Conservation (phyloP, 1,140 invertebrate genomes). For the Drosophila gunungcola region DNA sequence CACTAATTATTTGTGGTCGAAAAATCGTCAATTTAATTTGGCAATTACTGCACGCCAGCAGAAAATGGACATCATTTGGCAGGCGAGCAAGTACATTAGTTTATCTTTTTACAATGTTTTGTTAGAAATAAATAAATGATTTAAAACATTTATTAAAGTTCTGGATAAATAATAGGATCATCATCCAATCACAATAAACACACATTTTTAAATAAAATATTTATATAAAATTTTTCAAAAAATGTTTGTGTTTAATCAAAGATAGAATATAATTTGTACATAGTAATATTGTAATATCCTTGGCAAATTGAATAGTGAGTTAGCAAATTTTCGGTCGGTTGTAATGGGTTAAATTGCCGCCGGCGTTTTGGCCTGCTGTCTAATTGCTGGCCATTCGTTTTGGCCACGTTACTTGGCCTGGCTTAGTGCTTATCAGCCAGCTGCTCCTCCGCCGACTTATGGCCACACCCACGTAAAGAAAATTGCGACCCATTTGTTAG, state of each 20-base stretch:
- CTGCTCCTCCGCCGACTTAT: conserved; percentile 18
- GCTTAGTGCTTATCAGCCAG: conserved; percentile 37
- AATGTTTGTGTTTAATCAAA: too few species aligned
- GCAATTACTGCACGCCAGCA: neutral
- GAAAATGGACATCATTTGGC: neutral
- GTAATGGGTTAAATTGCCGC: conserved; percentile 12
- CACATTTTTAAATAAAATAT: too few species aligned
- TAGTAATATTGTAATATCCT: too few species aligned
- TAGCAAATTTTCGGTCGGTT: neutral
- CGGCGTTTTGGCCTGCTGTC: conserved; percentile 48
- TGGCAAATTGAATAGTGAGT: neutral
- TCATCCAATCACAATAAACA: neutral
- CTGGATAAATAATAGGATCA: too few species aligned
- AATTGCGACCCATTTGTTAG: conserved; percentile 60
- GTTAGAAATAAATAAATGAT: too few species aligned
- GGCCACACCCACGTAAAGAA: conserved; percentile 34
- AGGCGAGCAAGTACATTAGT: neutral
- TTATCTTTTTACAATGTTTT: neutral
- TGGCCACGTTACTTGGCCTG: conserved; percentile 49
- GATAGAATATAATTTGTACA: too few species aligned
- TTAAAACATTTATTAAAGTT: too few species aligned
- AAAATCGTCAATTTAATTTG: conserved; percentile 6
- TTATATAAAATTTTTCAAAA: too few species aligned
- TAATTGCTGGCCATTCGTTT: conserved; percentile 76
- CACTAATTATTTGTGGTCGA: conserved; percentile 30